These are phyloP conservation scores for Zaprionus kolodkinae DNA, from an alignment of 1,140 invertebrate genomes.

Conservation along the genomic window DNA sequence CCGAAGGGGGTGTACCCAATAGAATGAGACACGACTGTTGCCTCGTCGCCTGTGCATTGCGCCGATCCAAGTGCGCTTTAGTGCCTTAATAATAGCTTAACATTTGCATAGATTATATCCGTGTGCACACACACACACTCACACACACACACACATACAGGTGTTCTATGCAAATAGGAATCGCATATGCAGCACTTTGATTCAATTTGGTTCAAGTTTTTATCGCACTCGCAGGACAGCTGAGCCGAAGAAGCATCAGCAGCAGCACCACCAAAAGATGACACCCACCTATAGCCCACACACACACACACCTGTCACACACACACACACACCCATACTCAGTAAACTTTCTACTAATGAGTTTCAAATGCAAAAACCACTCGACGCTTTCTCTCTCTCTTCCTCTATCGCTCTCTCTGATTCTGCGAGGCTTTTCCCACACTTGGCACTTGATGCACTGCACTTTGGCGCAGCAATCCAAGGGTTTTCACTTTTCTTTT, in stretches of 20 bases:
- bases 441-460: constrained; percentile 54
- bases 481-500: constrained; percentile 56
- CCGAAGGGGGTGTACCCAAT: constrained; percentile 10
- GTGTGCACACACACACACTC: constrained; percentile 8
- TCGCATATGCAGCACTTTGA: constrained; percentile 58
- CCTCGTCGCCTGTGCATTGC: constrained; percentile 24
- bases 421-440: constrained; percentile 26
- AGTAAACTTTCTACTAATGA: constrained; percentile 63
- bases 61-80: constrained; percentile 56
- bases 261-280: constrained; percentile 40
- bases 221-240: constrained; percentile 40
- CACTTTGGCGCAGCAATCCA: constrained; percentile 63
- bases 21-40: constrained; percentile 18
- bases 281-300: constrained; percentile 8
- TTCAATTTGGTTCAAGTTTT: constrained; percentile 66
- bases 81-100: constrained; percentile 72
- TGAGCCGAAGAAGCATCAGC: constrained; percentile 7
- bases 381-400: constrained; percentile 10
- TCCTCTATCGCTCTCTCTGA: too few relatives aligned
- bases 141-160: constrained; percentile 17
- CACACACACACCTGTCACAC: constrained; percentile 2
- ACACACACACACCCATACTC: not conserved
- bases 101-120: constrained; percentile 56
- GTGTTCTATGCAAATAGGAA: constrained; percentile 32
- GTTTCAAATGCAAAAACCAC: constrained; percentile 71